Evolutionary conservation across 2,113 vertebrate species (phyloP), one percentile per base, ranked within the genome.

Genomic region (Coreoperca whiteheadi): DNA sequence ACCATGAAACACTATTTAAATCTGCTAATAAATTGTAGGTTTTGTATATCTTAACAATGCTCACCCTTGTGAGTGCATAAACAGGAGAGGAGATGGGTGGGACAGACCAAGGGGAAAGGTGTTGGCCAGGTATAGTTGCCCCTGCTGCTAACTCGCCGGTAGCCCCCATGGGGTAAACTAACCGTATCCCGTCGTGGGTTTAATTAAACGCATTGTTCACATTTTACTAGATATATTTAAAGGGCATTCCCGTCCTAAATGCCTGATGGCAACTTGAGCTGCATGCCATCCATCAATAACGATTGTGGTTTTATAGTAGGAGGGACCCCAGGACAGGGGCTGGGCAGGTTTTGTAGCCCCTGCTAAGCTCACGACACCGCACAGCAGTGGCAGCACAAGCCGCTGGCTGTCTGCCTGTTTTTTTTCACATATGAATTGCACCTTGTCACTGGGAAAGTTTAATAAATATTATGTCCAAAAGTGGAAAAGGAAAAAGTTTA

Each of bases 341-440:
- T 63, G 86, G 77, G 28, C 79, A 85, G 88, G 83, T 88, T 73
- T 83, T 69, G 69, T 77, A 66, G 86, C 81, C 86, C 92, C 86
- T 88, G 88, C 84, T 81, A 94, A 80, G 80, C 88, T 88, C 89
- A 92, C 61, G 84, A 89, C 86, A 85, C 64, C 86, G 76, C 56
- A 51, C 63, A 82, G 50, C 51, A 11, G 79, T 85, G 70, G 51
- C 51, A 46, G 21, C 8, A 76, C 78, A 82, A 28, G 81, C 30
- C 39, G 61, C 20, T 74, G 25, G 56, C 78, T 43, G 74, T 56
- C 65, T 56, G 37, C 51, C 37, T n/a, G 32, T 57, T 37, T 50
- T 41, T 25, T 14, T 67, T 23, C 37, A 10, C 20, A 14, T 6
- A 43, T 54, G 28, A 63, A 51, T 20, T 6, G 50, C 11, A 28